A percentile compares a stretch with the other conserved stretches of the same genome.
Evolutionary conservation across 2,797 vertebrate genomes (phyloP).

Genomic region (Huso huso): DNA sequence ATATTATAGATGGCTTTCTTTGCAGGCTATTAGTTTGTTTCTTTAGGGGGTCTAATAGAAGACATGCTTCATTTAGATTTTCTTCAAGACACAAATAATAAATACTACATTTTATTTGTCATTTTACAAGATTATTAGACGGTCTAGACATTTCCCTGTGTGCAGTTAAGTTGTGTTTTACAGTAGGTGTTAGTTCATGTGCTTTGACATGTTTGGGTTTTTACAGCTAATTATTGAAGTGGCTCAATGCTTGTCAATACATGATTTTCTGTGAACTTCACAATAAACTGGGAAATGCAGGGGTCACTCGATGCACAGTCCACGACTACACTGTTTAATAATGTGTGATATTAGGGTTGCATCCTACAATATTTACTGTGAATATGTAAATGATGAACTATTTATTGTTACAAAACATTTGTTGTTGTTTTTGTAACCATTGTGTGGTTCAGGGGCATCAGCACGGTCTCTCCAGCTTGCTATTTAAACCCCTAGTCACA

Average conservation of each 20-base stretch:
- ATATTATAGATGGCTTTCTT: constrained; percentile 37
- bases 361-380: too few species aligned
- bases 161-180: not conserved
- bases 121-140: not conserved
- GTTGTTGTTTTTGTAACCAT: too few species aligned
- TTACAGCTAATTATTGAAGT: not conserved
- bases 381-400: too few species aligned
- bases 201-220: not conserved
- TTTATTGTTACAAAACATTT: too few species aligned
- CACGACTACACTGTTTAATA: too few species aligned
- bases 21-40: constrained; percentile 45
- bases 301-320: too few species aligned
- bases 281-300: too few species aligned
- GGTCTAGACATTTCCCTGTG: not conserved
- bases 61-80: constrained; percentile 43
- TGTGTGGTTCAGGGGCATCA: too few species aligned
- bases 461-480: too few species aligned
- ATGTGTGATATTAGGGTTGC: too few species aligned
- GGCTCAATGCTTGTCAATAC: not conserved
- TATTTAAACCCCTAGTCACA: too few species aligned
- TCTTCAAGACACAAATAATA: constrained; percentile 42
- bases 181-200: not conserved
- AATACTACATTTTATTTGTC: constrained; percentile 23
- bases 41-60: constrained; percentile 40
- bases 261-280: too few species aligned